phyloP scores from a whole-genome alignment of 2,113 vertebrate species.

The Amphiprion percula region DNA sequence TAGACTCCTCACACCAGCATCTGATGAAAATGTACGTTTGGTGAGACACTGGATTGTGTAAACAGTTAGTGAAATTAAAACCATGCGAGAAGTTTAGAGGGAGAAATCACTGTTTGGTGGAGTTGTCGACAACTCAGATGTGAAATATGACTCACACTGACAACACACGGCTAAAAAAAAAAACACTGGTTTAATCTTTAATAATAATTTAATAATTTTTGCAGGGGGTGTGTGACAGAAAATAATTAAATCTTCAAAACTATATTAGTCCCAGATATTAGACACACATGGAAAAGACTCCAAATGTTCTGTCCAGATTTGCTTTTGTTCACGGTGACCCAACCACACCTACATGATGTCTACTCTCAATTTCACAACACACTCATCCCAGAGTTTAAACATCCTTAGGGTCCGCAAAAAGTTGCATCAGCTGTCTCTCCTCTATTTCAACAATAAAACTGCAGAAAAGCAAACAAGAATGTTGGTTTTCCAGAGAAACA shows the following conservation, averaged over 20 bases:
- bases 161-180: no score
- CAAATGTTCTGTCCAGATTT: slow-evolving; percentile 44
- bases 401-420: background rate
- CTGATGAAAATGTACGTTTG: no score
- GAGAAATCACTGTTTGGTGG: no score
- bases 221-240: slow-evolving; percentile 9
- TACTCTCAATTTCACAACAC: slow-evolving; percentile 1
- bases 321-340: slow-evolving; percentile 40
- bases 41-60: no score
- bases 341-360: background rate
- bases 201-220: background rate
- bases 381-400: background rate
- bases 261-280: slow-evolving; percentile 23
- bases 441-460: background rate
- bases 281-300: slow-evolving; percentile 26
- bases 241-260: slow-evolving; percentile 1
- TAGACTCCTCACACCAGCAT: no score
- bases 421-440: background rate
- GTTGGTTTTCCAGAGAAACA: slow-evolving; percentile 4
- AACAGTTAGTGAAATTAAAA: no score
- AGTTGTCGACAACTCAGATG: no score
- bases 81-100: no score
- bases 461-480: background rate
- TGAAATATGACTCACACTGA: no score
- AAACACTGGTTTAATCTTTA: no score